A percentile compares a stretch with the other conserved stretches of the same genome.
Conservation (phyloP, 2,113 vertebrate genomes). For the Rostratula benghalensis region DNA sequence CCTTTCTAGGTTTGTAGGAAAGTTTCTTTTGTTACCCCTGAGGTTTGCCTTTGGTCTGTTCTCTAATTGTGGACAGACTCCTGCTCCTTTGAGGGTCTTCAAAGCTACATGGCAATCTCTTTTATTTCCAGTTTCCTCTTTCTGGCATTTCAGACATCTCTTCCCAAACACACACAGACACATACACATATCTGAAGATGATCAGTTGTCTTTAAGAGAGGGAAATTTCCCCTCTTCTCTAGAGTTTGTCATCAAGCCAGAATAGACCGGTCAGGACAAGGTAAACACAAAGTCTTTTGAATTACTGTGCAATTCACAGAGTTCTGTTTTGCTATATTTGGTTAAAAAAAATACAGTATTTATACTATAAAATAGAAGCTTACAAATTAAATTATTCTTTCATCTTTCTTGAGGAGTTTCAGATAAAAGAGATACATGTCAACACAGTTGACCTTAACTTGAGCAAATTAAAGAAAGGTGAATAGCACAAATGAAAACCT, state of each 20-base stretch:
- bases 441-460: not conserved
- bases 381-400: not conserved
- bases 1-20: not conserved
- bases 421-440: not conserved
- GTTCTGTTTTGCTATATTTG: not conserved
- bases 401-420: not conserved
- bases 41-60: not conserved
- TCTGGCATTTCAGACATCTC: not conserved
- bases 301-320: not conserved
- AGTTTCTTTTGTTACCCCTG: not conserved
- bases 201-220: not conserved
- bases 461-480: conserved; percentile 26
- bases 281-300: not conserved
- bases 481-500: conserved; percentile 53
- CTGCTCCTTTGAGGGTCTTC: not conserved
- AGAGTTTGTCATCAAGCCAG: not conserved
- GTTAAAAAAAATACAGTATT: not conserved
- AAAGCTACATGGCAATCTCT: not conserved
- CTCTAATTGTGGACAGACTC: not conserved
- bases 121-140: not conserved
- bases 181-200: not conserved
- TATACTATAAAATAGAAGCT: not conserved
- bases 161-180: not conserved
- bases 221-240: not conserved
- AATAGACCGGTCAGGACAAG: not conserved